Percentiles rank a stretch among this genome's conserved stretches.
Conservation (phyloP, 1,140 invertebrate genomes). For the Hormaphis cornu region DNA sequence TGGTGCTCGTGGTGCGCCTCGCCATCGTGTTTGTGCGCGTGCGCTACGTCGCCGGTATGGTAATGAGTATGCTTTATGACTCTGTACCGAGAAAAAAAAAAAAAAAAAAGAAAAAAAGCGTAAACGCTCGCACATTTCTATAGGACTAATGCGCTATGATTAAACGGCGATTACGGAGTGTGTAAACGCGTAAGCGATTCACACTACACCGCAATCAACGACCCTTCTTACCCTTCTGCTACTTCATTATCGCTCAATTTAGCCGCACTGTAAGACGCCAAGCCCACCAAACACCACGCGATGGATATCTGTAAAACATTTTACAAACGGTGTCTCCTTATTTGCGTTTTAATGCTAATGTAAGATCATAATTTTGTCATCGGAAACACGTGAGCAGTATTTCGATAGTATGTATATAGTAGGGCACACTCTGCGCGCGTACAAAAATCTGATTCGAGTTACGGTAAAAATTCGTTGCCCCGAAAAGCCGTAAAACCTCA, state of each 20-base stretch:
- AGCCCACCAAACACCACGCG: constrained; percentile 16
- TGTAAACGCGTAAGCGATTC: not conserved
- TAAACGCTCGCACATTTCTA: not conserved
- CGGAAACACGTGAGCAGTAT: too few relatives aligned
- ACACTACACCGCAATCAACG: not conserved
- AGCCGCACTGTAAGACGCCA: not conserved
- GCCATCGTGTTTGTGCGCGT: constrained; percentile 35
- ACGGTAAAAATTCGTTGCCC: constrained; percentile 5
- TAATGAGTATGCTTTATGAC: constrained; percentile 36
- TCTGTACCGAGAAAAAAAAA: constrained; percentile 1
- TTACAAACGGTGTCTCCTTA: not conserved
- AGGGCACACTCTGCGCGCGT: too few relatives aligned
- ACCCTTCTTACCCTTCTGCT: constrained; percentile 21
- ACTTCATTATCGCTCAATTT: constrained; percentile 21
- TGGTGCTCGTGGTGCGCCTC: constrained; percentile 35
- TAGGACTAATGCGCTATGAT: too few relatives aligned
- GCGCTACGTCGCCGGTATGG: constrained; percentile 33
- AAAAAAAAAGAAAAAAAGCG: not conserved
- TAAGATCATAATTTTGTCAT: too few relatives aligned
- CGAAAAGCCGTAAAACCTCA: constrained; percentile 27
- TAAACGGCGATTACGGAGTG: too few relatives aligned
- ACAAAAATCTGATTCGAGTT: too few relatives aligned
- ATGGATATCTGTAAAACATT: constrained; percentile 24
- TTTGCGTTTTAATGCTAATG: too few relatives aligned
- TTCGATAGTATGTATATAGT: too few relatives aligned